Evolutionary conservation across 53 echinoderm and acorn worm genomes (phyloP).

Genomic region (Luidia sarsii): DNA sequence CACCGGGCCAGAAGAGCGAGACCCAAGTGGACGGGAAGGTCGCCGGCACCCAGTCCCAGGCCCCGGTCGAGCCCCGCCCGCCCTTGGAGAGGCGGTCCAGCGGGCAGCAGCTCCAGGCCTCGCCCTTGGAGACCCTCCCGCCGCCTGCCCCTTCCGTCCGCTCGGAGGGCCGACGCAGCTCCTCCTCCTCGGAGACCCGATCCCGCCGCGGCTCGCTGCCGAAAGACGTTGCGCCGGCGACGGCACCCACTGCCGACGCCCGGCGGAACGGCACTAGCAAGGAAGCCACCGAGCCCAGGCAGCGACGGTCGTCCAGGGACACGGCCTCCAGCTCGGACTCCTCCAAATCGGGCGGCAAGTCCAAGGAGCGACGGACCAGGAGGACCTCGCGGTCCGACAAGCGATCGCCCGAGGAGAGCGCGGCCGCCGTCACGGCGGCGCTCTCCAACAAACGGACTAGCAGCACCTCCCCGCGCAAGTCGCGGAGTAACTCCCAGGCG

Average conservation of each 20-base stretch:
- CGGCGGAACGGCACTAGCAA: slow-evolving; percentile 30
- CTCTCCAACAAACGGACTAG: slow-evolving; percentile 38
- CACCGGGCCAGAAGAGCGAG: no score
- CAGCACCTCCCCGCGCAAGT: slow-evolving; percentile 4
- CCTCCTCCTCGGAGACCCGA: slow-evolving; percentile 29
- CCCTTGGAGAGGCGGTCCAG: background rate
- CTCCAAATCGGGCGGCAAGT: slow-evolving; percentile 1
- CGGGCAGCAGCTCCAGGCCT: background rate
- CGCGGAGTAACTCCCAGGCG: slow-evolving; percentile 8
- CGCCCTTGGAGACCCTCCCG: slow-evolving; percentile 15
- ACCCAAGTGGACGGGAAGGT: slow-evolving; percentile 20
- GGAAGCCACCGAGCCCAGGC: slow-evolving; percentile 12
- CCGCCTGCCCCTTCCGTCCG: slow-evolving; percentile 7
- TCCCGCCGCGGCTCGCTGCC: slow-evolving; percentile 11
- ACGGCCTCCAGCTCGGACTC: slow-evolving; percentile 20
- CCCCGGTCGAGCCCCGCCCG: background rate
- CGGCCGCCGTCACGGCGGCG: slow-evolving; percentile 34
- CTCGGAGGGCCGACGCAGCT: slow-evolving; percentile 21
- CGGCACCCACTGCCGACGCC: background rate
- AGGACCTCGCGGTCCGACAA: slow-evolving; percentile 40
- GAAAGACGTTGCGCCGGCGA: no score
- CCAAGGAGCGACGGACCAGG: slow-evolving; percentile 68
- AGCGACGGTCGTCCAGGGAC: slow-evolving; percentile 7
- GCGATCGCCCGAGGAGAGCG: slow-evolving; percentile 31
- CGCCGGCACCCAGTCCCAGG: no score